These are phyloP conservation scores for Mormyrus iriodes DNA, from an alignment of 2,113 vertebrate genomes.

Conservation along the genomic window DNA sequence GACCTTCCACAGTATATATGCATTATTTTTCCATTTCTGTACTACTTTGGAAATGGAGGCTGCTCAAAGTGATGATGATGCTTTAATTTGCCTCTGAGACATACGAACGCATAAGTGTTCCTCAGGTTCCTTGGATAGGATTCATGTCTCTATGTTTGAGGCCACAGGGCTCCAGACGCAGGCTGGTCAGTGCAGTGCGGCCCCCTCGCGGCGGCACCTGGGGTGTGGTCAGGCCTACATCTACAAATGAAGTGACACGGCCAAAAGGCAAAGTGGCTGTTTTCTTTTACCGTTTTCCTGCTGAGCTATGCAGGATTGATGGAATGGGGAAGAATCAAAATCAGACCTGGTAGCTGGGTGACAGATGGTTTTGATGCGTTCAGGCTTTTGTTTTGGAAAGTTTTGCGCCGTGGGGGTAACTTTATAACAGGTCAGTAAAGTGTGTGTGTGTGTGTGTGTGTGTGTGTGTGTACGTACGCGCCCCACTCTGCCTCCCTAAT, in stretches of 20 bases:
- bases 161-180: background rate
- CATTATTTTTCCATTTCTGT: background rate
- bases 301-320: background rate
- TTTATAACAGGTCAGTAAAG: background rate
- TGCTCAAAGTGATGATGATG: background rate
- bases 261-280: background rate
- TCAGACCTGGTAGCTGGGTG: background rate
- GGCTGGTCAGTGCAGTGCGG: background rate
- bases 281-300: background rate
- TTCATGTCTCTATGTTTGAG: background rate
- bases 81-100: background rate
- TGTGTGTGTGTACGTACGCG: background rate
- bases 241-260: background rate
- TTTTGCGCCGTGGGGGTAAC: background rate
- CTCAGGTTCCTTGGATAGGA: background rate
- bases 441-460: background rate
- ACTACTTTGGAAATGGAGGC: background rate
- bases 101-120: background rate
- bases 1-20: background rate
- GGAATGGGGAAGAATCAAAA: background rate
- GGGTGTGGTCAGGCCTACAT: background rate
- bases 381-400: conserved; percentile 18
- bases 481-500: background rate
- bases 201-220: background rate
- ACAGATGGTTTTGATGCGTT: conserved; percentile 18